phyloP scores from a whole-genome alignment of 2,797 vertebrate genomes.

The Spinibarbus caldwelli region DNA sequence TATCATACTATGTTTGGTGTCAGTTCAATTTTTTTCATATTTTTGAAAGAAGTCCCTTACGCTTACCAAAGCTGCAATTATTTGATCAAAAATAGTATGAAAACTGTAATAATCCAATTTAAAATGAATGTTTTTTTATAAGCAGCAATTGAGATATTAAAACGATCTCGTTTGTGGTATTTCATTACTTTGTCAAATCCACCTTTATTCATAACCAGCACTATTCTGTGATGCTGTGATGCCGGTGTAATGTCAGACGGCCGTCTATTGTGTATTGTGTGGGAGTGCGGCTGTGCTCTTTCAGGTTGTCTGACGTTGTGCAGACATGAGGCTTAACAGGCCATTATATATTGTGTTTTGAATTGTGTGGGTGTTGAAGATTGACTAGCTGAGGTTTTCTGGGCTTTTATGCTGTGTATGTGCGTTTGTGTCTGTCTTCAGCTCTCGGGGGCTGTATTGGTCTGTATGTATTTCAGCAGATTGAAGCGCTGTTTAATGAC shows the following conservation, averaged over 20 bases:
- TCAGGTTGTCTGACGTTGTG: constrained; percentile 7
- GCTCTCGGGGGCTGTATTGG: neutral
- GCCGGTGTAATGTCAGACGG: neutral
- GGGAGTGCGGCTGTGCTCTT: constrained; percentile 8
- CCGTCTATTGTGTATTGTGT: constrained; percentile 6
- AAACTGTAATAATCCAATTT: too few species aligned
- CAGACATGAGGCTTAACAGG: constrained; percentile 23
- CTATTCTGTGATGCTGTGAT: neutral
- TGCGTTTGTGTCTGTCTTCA: neutral
- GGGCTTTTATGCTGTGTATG: neutral
- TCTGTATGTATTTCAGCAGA: constrained; percentile 50
- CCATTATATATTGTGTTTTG: constrained; percentile 32
- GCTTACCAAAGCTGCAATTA: neutral
- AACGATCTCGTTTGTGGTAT: neutral
- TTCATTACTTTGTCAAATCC: neutral
- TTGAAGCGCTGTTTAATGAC: constrained; percentile 57
- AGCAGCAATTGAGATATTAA: neutral
- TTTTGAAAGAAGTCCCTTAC: neutral
- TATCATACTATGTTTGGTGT: neutral
- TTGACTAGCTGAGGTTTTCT: neutral
- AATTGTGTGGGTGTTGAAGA: constrained; percentile 5
- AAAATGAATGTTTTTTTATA: neutral
- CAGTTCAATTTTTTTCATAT: neutral
- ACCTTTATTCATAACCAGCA: neutral
- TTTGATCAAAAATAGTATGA: too few species aligned